Conservation (phyloP, 1,140 invertebrate genomes). For the Cyclargus thomasi region DNA sequence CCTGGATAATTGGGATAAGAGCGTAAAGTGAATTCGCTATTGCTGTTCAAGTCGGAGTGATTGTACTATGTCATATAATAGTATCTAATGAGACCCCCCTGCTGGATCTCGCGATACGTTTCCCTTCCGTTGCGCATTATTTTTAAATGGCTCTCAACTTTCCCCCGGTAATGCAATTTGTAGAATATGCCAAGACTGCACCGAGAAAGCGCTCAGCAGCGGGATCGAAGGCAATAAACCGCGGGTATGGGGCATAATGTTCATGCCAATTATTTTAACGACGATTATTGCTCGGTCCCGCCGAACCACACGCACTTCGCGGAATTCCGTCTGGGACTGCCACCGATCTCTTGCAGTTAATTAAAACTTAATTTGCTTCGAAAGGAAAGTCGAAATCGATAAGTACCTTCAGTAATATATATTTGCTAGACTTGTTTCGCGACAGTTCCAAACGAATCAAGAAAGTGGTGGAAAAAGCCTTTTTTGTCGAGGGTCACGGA, state of each 20-base stretch:
- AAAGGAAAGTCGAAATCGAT: too few relatives aligned
- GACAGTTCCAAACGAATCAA: too few relatives aligned
- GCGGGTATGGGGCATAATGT: background rate
- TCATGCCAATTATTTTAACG: background rate
- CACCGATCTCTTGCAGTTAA: background rate
- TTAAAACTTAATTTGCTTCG: background rate
- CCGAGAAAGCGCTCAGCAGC: background rate
- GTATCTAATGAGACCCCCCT: too few relatives aligned
- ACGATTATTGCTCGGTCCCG: background rate
- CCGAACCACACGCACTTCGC: background rate
- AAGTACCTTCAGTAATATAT: too few relatives aligned
- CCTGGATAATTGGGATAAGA: too few relatives aligned
- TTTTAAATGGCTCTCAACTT: background rate
- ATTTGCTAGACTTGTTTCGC: too few relatives aligned
- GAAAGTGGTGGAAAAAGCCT: too few relatives aligned
- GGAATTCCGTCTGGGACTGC: conserved; percentile 1
- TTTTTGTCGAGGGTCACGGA: too few relatives aligned
- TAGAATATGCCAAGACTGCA: background rate
- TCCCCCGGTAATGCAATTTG: background rate
- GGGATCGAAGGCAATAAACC: background rate
- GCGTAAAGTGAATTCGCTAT: too few relatives aligned
- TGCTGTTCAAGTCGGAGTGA: too few relatives aligned
- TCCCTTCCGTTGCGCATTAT: background rate
- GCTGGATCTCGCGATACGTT: background rate
- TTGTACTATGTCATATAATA: too few relatives aligned